Evolutionary conservation across 2,797 vertebrate species (phyloP).

Genomic region (Phoebastria nigripes): DNA sequence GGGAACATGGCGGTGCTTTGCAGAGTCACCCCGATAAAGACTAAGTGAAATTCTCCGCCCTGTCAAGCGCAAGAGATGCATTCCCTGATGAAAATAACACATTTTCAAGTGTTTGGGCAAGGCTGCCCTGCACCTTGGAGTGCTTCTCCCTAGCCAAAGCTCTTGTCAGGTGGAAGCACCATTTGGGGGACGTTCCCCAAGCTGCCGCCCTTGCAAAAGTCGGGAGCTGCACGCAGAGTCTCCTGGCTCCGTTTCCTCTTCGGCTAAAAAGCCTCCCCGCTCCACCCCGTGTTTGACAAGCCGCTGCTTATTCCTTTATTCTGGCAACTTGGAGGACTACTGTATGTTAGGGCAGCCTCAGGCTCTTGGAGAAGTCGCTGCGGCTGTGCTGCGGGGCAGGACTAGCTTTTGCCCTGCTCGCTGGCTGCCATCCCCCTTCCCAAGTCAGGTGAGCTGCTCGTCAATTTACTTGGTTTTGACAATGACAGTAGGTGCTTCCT

Average conservation of each 20-base stretch:
- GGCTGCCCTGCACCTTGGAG: accelerated
- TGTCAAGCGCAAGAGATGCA: accelerated
- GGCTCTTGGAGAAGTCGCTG: accelerated
- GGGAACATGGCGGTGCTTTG: accelerated
- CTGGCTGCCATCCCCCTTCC: background rate
- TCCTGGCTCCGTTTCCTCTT: background rate
- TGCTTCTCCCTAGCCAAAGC: accelerated
- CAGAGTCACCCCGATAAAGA: accelerated
- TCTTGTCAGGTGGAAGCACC: accelerated
- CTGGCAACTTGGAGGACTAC: accelerated
- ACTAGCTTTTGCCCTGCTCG: accelerated
- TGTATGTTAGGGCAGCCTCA: accelerated
- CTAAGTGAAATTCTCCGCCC: accelerated
- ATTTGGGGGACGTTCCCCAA: accelerated
- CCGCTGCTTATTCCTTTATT: accelerated
- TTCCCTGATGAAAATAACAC: accelerated
- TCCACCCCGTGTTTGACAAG: accelerated
- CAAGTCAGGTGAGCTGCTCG: no score
- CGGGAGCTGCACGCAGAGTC: background rate
- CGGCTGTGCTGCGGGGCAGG: accelerated
- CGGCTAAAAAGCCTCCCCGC: accelerated
- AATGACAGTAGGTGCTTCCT: background rate
- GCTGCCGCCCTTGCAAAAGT: no score
- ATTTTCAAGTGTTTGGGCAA: accelerated
- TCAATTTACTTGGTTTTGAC: background rate